These are phyloP conservation scores for Tetheella fluctuosa DNA, from an alignment of 2,888 invertebrate species.

Conservation along the genomic window DNA sequence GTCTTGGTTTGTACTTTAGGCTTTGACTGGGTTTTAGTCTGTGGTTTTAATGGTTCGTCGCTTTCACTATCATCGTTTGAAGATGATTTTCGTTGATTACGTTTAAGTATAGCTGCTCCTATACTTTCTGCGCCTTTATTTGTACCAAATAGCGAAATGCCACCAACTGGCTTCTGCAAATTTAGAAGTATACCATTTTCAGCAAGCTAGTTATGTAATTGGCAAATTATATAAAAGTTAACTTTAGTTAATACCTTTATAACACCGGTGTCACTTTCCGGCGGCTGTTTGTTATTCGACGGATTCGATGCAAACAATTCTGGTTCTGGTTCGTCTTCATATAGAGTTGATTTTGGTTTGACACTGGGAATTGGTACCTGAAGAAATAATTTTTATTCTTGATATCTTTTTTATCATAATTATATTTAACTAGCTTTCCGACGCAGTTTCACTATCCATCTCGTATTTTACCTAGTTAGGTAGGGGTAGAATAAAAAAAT, in stretches of 20 bases:
- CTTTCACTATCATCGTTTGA: conserved; percentile 56
- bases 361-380: conserved; percentile 28
- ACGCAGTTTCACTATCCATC: too few relatives aligned
- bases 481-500: too few relatives aligned
- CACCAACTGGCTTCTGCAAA: conserved; percentile 85
- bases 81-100: conserved; percentile 60
- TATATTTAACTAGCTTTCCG: too few relatives aligned
- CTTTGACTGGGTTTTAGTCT: conserved; percentile 18
- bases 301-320: conserved; percentile 41
- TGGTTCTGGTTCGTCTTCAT: conserved; percentile 48
- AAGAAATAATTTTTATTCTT: conserved; percentile 8
- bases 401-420: too few relatives aligned
- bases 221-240: conserved; percentile 14
- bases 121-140: conserved; percentile 69
- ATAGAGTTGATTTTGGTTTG: conserved; percentile 44
- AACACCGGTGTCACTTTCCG: conserved; percentile 17
- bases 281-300: conserved; percentile 13
- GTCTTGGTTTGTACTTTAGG: conserved; percentile 15
- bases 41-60: conserved; percentile 27
- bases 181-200: not conserved
- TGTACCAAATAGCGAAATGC: conserved; percentile 83
- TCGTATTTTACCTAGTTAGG: too few relatives aligned
- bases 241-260: conserved; percentile 16
- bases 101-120: conserved; percentile 70
- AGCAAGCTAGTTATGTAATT: too few relatives aligned